Evolutionary conservation across 2,797 vertebrate species (phyloP), one percentile per base, ranked within the genome.

Genomic region (Phrynocephalus forsythii): DNA sequence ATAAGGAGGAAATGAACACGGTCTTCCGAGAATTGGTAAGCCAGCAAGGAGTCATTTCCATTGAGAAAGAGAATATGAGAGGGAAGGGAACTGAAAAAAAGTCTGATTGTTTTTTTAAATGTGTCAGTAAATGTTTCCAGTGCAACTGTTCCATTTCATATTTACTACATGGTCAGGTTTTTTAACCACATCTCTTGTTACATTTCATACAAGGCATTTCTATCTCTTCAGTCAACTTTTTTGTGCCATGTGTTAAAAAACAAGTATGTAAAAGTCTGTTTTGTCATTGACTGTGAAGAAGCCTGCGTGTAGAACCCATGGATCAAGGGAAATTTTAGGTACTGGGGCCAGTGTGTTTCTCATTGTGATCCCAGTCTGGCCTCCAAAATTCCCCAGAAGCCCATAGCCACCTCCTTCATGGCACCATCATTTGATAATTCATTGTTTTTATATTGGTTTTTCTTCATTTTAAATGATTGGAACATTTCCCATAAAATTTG

Each of bases 11-110:
- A 92, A 91, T 93, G 85, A 91, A 90, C 66, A 89, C 6, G 73
- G 91, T 96, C 28, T 93, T 18, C 81, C 92, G 96, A 87, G 95
- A 96, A n/a, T 89, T 96, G 94, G 95, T 95, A 44, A 90, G 87
- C 5, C 85, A 73, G 24, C 48, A 28, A 7, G 73, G n/a, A 16
- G 16, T 69, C 2, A 48, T 28, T 26, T 33, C 50, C 22, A 75
- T 69, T 81, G n/a, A 1, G 22, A 79, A 81, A 66, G n/a, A 7
- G 26, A 56, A n/a, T 38, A n/a, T 26, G 50, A 69, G 77, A 30
- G 44, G 10, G 18, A 24, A 38, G 38, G 10, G 11, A 67, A 67
- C 22, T 48, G 63, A 82, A 15, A 67, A 13, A 68, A 68, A 1
- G 9, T 44, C 63, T 4, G 38, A 76, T 7, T 48, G 9, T 76